Conservation (phyloP, 1,140 invertebrate species). For the Leucophenga varia region DNA sequence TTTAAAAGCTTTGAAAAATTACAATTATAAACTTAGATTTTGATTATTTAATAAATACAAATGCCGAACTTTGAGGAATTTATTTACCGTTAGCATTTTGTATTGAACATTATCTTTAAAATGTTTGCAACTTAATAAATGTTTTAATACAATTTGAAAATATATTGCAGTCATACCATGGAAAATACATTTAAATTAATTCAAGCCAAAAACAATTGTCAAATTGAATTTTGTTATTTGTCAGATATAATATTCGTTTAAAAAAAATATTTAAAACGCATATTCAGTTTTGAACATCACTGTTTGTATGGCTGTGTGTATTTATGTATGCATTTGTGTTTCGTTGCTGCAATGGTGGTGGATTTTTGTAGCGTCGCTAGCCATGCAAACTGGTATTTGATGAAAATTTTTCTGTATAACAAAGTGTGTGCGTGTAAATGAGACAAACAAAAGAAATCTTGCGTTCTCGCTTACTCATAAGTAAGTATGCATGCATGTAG, state of each 20-base stretch:
- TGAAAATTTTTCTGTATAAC: conserved; percentile 43
- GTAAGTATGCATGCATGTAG: conserved; percentile 24
- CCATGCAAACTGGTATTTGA: conserved; percentile 32
- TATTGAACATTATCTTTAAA: too few species aligned
- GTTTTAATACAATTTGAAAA: conserved; percentile 20
- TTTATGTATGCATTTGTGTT: too few species aligned
- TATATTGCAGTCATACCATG: conserved; percentile 26
- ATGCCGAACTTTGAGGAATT: too few species aligned
- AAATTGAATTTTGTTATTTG: conserved; percentile 29
- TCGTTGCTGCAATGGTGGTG: conserved; percentile 23
- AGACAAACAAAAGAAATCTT: conserved; percentile 25
- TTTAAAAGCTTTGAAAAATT: too few species aligned
- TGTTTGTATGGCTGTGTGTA: conserved; percentile 37
- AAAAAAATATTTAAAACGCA: too few species aligned
- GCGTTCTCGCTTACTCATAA: neutral
- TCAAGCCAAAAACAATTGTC: conserved; percentile 40
- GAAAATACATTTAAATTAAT: conserved; percentile 26
- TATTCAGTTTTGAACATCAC: conserved; percentile 13
- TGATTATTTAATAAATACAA: too few species aligned
- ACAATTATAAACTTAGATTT: too few species aligned
- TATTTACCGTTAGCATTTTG: too few species aligned
- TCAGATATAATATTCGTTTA: conserved; percentile 18
- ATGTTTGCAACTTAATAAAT: too few species aligned
- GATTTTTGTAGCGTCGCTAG: conserved; percentile 27
- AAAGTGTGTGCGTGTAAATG: conserved; percentile 33